Evolutionary conservation across 2,113 vertebrate species (phyloP).

Genomic region (Asarcornis scutulata): DNA sequence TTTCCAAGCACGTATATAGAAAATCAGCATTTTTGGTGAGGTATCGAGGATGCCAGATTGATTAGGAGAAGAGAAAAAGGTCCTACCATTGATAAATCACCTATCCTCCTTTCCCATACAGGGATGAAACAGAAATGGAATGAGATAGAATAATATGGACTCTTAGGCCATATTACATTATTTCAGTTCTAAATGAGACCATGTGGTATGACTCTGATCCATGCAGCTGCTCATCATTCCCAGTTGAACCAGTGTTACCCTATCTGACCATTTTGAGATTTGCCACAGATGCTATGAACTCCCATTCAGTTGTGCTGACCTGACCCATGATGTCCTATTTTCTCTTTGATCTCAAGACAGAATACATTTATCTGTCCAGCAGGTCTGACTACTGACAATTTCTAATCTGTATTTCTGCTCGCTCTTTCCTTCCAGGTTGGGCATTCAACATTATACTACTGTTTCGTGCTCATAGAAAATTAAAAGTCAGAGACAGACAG

Average conservation of each 20-base stretch:
- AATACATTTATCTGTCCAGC: fast-evolving
- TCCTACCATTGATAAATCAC: not conserved
- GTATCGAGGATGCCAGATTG: not conserved
- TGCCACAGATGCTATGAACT: not conserved
- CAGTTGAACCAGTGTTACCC: not conserved
- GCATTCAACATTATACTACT: not conserved
- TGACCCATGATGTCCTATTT: not conserved
- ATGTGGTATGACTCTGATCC: not conserved
- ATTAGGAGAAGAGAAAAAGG: not conserved
- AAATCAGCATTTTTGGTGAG: not conserved
- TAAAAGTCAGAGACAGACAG: not conserved
- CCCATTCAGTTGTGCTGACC: not conserved
- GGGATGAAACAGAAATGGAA: not conserved
- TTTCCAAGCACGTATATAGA: fast-evolving
- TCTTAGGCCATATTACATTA: too few species aligned
- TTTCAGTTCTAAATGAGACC: not conserved
- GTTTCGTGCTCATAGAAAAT: not conserved
- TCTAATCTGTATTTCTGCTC: not conserved
- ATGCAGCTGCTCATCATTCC: not conserved
- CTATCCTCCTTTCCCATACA: not conserved
- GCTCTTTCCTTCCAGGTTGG: not conserved
- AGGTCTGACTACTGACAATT: not conserved
- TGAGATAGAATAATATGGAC: not conserved
- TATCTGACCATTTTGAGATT: not conserved
- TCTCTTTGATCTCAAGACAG: not conserved